Evolutionary conservation across 2,888 invertebrate genomes (phyloP), one percentile per base, ranked within the genome.

Genomic region (Julus scanicus): DNA sequence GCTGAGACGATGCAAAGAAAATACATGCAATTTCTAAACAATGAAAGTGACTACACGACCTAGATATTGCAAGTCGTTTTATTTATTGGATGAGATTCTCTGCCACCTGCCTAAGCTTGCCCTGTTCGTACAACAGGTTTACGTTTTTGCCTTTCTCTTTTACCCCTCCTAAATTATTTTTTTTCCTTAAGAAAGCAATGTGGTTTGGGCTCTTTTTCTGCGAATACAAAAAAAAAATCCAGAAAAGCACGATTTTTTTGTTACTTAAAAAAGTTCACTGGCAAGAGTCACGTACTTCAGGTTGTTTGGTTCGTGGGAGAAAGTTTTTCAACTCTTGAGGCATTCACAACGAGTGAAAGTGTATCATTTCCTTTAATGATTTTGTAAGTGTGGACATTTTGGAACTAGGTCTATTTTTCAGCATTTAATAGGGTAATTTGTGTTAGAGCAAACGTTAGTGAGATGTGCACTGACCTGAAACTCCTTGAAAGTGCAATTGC

Each of bases 11-110:
- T 11, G 71, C 13, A 71, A 71, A 44, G 29, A 9, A 71, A 1
- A 29, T 71, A 20, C 29, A 29, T 29, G 11, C 71, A 71, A 8
- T 71, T 71, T 29, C 1, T 11, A 20, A 29, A 71, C 71, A 71
- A 71, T 71, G 71, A 71, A 71, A 71, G n/a, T 71, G 11, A n/a
- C 71, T 71, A 29, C 71, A 71, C 29, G 71, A 71, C 71, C 71
- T 71, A 71, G 71, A 71, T 71, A 29, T 71, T 71, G 71, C 8
- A 8, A 71, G 29, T 71, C 71, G 20, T 71, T 71, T 71, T 71
- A 71, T 71, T 71, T 71, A 71, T 71, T 71, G 29, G 71, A n/a
- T 29, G 29, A n/a, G 29, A 29, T 71, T 71, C 9, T 71, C 71
- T 29, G 71, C 71, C 71, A 71, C 71, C 71, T 71, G 71, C 71